Base-by-base conservation (phyloP, 2,888 invertebrate genomes). In the Tineola bisselliella region DNA sequence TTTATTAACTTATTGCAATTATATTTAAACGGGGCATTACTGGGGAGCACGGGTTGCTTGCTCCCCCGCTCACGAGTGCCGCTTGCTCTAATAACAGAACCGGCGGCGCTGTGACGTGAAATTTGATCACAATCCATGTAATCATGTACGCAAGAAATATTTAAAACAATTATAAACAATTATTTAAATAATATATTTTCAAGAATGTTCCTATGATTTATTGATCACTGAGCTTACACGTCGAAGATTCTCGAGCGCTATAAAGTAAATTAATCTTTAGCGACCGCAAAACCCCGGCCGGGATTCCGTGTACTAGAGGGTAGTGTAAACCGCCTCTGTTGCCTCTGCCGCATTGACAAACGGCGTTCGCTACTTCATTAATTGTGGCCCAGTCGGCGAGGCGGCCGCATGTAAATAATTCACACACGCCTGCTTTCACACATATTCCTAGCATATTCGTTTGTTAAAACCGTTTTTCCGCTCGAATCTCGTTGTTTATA, bases 1-100 rank as follows among this genome's bases (percentile, higher is more conserved):
- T 80, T 81, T 79, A 81, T 82, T 79, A 82, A 82, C 79, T 83
- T 84, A 82, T 83, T 79, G 79, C 79, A 79, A 82, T 82, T 80
- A 83, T 77, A 80, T 81, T 81, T 81, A 79, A 81, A 77, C 75
- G 79, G 69, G 68, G 68, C 75, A 79, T 81, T 79, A 77, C 71
- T 65, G 70, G 70, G 70, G 69, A 66, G 68, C 66, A 69, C 15
- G 60, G 61, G 19, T 30, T 38, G 66, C 61, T n/a, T n/a, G n/a
- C 52, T 25, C 25, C 25, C 62, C 60, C 59, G 52, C 59, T 52
- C 60, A 44, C 62, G 62, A 63, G 63, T 67, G 68, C 66, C 65
- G 6, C 25, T 67, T 67, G 64, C 67, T 48, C 71, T 76, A 75
- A 77, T 73, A 68, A 74, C 33, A 8, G 30, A 19, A 18, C n/a